Base-by-base conservation (phyloP, 1,140 invertebrate genomes). In the Aricia agestis region DNA sequence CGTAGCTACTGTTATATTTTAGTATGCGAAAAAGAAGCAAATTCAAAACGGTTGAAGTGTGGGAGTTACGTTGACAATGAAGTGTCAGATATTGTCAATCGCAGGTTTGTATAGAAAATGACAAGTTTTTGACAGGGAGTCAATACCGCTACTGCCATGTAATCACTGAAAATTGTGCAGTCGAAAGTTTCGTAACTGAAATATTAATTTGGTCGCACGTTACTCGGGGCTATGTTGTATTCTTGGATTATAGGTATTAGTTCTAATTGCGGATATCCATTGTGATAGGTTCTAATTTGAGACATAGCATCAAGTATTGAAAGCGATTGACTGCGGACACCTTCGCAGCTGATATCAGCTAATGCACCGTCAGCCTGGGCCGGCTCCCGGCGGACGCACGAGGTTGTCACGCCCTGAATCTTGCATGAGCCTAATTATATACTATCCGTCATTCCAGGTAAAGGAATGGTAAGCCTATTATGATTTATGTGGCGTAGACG, bases 281-380 rank as follows among this genome's bases (percentile, higher is more conserved):
- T 63, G 59, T 63, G 59, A 63, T 25, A 25, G 76, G 71, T 72
- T 78, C 82, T 88, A 87, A 83, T 82, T 88, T 71, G 79, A 83
- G 80, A 78, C 72, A 82, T 74, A 76, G 57, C 78, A 86, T 89
- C 77, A 84, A 89, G 78, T 87, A 87, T 89, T 86, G 75, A 87
- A 82, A 70, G 59, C 69, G 36, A 61, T 70, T 72, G 69, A 77
- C 59, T 70, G 67, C 32, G 41, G 76, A 75, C 74, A 76, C 69
- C 70, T 77, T 67, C 68, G 71, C 71, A 72, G 41, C 58, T 75
- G 79, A 79, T 82, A 84, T 79, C 79, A 81, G 79, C 80, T 78
- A 80, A 79, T 79, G 78, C 77, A 75, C 70, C 73, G 68, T 63
- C 67, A 65, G 57, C 68, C 36, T 71, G 59, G 45, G 17, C 58